Conservation (phyloP, 2,888 invertebrate species). For the Metalampra italica region DNA sequence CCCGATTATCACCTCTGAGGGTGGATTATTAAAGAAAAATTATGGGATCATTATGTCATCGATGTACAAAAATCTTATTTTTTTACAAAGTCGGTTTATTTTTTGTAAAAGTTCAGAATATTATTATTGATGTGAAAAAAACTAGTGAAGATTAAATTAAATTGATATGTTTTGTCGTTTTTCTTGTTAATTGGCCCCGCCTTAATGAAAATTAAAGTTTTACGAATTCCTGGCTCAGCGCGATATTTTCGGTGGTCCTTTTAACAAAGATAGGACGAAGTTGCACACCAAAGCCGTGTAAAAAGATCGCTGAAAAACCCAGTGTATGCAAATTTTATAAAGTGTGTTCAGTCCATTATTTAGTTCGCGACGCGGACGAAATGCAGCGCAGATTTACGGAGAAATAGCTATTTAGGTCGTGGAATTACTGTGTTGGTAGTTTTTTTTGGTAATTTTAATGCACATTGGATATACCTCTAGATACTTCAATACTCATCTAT, state of each 20-base stretch:
- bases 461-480: no score
- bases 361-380: not conserved
- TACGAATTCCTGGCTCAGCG: not conserved
- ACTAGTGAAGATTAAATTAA: no score
- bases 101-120: no score
- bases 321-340: conserved; percentile 13
- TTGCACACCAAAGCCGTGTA: conserved; percentile 1
- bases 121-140: no score
- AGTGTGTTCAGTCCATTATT: conserved; percentile 12
- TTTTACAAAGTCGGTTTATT: no score
- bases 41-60: no score
- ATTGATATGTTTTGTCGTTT: not conserved
- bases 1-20: no score
- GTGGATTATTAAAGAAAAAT: no score
- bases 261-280: not conserved
- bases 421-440: no score
- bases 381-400: conserved; percentile 2
- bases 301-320: conserved; percentile 5
- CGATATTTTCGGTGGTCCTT: not conserved
- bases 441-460: no score
- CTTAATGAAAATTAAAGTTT: not conserved
- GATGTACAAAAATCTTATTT: no score
- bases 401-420: not conserved
- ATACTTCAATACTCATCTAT: no score
- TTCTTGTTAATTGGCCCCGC: not conserved